Base-by-base conservation (phyloP, 2,113 vertebrate species). In the chimpanzee (Pan troglodytes) region DNA sequence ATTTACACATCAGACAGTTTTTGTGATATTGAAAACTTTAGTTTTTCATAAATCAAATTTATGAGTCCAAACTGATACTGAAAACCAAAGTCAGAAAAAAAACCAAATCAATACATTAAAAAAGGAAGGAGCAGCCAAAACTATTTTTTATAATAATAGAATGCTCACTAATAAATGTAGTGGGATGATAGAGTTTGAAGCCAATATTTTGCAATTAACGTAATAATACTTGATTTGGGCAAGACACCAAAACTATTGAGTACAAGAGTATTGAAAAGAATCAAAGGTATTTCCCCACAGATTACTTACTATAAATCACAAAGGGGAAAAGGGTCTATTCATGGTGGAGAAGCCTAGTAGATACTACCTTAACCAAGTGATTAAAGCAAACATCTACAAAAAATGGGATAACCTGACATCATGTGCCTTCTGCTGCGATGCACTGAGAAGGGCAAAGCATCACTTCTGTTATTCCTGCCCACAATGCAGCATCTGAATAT, bases 231-330 rank as follows among this genome's bases (percentile, higher is more conserved):
- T 82, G 38, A 95, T 93, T 93, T 88, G 88, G 64, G 18, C 18
- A 93, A 93, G 75, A 73, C 57, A 14, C 27, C 76, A 52, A 92
- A 94, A 73, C 43, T n/a, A 90, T 32, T 96, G 59, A 67, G 38
- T 95, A 2, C 16, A 90, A 79, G 43, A 87, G 57, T 75, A 8
- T 82, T 90, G 40, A 73, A 84, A 79, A 64, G 73, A 79, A 43
- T 89, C n/a, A 25, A 76, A 85, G 35, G 59, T 80, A 84, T 83
- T 94, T 94, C 48, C 30, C 92, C n/a, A 89, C 1, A 55, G 38
- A 90, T 94, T 78, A 61, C 16, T 76, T 93, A 95, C 59, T 73
- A 75, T 61, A 18, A 23, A 90, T 86, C 88, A 78, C 27, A 86
- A 86, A 92, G 20, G n/a, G 45, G 13, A 4, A 43, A 67, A 48